phyloP scores from a whole-genome alignment of 2,888 invertebrate genomes.

The Mythimna vitellina region DNA sequence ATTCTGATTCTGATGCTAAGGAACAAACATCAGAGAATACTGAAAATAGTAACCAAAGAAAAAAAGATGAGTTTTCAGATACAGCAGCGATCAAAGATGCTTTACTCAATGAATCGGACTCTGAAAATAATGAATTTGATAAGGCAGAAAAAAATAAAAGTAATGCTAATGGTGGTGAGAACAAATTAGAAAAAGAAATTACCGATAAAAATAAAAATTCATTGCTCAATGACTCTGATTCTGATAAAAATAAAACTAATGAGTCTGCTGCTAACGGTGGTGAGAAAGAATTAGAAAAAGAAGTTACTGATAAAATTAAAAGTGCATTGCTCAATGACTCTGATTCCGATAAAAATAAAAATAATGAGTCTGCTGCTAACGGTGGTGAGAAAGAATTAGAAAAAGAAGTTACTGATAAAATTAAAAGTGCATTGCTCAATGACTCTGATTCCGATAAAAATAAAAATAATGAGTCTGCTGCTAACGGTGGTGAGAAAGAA shows the following conservation, averaged over 20 bases:
- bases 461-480: not conserved
- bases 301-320: constrained; percentile 53
- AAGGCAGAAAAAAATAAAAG: not conserved
- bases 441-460: constrained; percentile 49
- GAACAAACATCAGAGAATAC: constrained; percentile 9
- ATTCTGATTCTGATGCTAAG: constrained; percentile 55
- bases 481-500: constrained; percentile 7
- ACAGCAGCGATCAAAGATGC: constrained; percentile 46
- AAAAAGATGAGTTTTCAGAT: constrained; percentile 24
- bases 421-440: constrained; percentile 60
- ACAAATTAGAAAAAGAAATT: constrained; percentile 24
- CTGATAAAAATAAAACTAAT: constrained; percentile 19
- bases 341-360: constrained; percentile 32
- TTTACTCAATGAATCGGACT: constrained; percentile 52
- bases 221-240: constrained; percentile 59
- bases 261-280: constrained; percentile 5
- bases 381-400: constrained; percentile 13
- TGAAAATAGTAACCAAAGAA: constrained; percentile 3
- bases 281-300: constrained; percentile 23
- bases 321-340: constrained; percentile 59
- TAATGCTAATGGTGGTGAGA: constrained; percentile 1
- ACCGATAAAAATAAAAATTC: constrained; percentile 55
- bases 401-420: constrained; percentile 39
- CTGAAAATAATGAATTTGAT: constrained; percentile 31
- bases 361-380: not conserved